Percentiles rank a stretch among this genome's conserved stretches.
Evolutionary conservation across 2,797 vertebrate genomes (phyloP).

Genomic region (Sebastes trivittatus): DNA sequence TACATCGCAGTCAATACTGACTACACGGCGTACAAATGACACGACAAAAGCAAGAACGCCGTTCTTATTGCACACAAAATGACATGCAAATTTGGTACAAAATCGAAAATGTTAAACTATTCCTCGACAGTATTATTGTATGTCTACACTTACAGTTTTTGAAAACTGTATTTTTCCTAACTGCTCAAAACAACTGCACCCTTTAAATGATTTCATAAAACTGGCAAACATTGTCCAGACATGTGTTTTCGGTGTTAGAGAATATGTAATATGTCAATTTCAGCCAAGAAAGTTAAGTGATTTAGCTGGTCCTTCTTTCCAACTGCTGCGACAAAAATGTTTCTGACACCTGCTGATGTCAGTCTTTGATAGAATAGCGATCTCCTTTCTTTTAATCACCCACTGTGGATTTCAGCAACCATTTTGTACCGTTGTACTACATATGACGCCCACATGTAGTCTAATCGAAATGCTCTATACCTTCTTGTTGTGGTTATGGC

Average conservation of each 20-base stretch:
- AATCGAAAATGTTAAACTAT: neutral
- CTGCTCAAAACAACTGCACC: neutral
- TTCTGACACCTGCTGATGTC: conserved; percentile 36
- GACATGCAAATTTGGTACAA: no score
- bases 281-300: neutral
- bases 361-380: neutral
- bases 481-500: conserved; percentile 58
- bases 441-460: conserved; percentile 42
- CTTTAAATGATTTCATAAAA: conserved; percentile 1
- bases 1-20: no score
- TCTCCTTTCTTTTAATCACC: neutral
- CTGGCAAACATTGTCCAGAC: neutral
- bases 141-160: neutral
- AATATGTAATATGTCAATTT: neutral
- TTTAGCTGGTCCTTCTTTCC: conserved; percentile 21
- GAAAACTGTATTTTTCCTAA: neutral
- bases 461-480: conserved; percentile 25
- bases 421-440: neutral
- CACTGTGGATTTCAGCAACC: neutral
- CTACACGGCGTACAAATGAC: no score
- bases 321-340: conserved; percentile 17
- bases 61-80: no score
- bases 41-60: no score
- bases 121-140: neutral
- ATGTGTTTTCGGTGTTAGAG: conserved; percentile 15